Conservation (phyloP, 2,797 vertebrate species). For the Phalloptychus januarius region DNA sequence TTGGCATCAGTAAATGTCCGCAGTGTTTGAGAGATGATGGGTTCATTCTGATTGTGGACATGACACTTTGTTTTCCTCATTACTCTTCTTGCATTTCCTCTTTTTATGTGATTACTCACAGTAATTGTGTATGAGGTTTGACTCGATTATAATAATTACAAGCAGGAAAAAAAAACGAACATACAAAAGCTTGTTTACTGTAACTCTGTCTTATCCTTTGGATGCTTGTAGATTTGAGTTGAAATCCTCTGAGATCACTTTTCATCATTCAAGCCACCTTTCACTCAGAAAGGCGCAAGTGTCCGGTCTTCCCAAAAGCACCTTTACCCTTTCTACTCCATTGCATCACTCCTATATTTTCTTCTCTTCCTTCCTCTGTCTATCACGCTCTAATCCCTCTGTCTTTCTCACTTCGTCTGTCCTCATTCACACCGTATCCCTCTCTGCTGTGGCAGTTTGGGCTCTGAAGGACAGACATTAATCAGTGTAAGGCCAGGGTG, state of each 20-base stretch:
- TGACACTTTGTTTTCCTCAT: not conserved
- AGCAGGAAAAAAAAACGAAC: not conserved
- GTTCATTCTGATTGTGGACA: not conserved
- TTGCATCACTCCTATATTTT: constrained; percentile 24
- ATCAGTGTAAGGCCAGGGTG: constrained; percentile 58
- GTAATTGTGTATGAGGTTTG: not conserved
- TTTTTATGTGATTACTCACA: not conserved
- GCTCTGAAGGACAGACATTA: constrained; percentile 64
- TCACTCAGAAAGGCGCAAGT: constrained; percentile 4
- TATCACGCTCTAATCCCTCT: not conserved
- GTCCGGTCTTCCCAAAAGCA: constrained; percentile 12
- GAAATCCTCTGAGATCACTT: not conserved
- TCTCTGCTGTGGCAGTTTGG: constrained; percentile 44
- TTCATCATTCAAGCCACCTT: constrained; percentile 2
- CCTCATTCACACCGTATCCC: constrained; percentile 44
- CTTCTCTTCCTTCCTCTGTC: constrained; percentile 10
- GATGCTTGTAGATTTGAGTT: not conserved
- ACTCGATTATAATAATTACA: not conserved
- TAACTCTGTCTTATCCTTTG: not conserved
- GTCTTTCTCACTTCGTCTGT: constrained; percentile 23
- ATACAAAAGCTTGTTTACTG: not conserved
- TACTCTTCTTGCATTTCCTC: not conserved
- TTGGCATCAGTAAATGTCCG: not conserved
- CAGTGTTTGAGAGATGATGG: not conserved
- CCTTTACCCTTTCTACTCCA: constrained; percentile 17